A percentile compares a stretch with the other conserved stretches of the same genome.
These are phyloP conservation scores for Pagrus major DNA, from an alignment of 2,113 vertebrate species.

Conservation along the genomic window DNA sequence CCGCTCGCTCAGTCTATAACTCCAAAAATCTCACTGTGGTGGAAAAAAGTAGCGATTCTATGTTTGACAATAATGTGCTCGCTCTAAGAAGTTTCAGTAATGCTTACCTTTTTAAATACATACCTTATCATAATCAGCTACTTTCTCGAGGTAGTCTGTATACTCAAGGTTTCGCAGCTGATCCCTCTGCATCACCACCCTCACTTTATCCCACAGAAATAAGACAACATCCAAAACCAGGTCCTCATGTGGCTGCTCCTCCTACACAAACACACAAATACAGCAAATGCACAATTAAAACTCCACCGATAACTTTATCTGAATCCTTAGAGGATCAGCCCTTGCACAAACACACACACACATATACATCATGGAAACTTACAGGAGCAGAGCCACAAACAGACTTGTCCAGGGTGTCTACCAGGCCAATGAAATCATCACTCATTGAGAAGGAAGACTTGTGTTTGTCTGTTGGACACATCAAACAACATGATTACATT, in stretches of 20 bases:
- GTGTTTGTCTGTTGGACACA: slow-evolving; percentile 50
- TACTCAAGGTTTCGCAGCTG: slow-evolving; percentile 72
- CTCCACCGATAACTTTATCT: not conserved
- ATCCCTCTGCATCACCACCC: slow-evolving; percentile 81
- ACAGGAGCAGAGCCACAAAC: slow-evolving; percentile 84
- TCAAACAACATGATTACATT: not conserved
- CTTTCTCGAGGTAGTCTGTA: slow-evolving; percentile 74
- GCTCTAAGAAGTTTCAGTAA: not conserved
- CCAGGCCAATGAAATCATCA: slow-evolving; percentile 83
- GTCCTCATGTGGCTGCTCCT: slow-evolving; percentile 85
- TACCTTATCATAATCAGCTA: slow-evolving; percentile 84
- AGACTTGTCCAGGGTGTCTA: slow-evolving; percentile 82
- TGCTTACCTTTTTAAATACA: not conserved
- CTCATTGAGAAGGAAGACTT: slow-evolving; percentile 51
- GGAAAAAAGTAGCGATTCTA: not conserved
- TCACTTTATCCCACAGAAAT: slow-evolving; percentile 91
- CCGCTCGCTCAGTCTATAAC: not conserved
- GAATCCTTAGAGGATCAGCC: not conserved
- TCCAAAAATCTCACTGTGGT: not conserved
- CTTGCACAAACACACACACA: slow-evolving; percentile 21
- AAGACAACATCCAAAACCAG: slow-evolving; percentile 86
- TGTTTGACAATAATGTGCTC: slow-evolving; percentile 10
- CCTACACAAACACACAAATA: slow-evolving; percentile 76
- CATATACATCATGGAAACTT: slow-evolving; percentile 63
- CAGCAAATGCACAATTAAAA: not conserved